Evolutionary conservation across 64 coral and sea anemone species (phyloP).

Genomic region (Stichodactyla mertensii): DNA sequence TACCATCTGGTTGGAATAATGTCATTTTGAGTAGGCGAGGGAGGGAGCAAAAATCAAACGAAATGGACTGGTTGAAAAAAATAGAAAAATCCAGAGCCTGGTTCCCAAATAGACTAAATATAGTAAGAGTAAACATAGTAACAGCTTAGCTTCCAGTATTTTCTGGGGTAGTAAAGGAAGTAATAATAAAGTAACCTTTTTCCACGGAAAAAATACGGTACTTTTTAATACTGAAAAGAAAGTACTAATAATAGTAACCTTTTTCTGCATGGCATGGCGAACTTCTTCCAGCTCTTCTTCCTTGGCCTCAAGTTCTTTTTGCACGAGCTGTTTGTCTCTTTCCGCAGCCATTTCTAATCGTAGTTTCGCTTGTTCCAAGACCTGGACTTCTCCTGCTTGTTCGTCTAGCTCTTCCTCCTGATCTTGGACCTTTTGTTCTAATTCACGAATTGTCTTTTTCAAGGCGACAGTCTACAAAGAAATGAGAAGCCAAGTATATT

Average conservation of each 20-base stretch:
- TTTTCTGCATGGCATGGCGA: conserved; percentile 67
- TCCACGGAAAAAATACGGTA: not conserved
- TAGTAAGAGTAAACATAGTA: no score
- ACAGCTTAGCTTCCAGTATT: no score
- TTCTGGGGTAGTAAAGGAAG: no score
- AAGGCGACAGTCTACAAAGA: conserved; percentile 51
- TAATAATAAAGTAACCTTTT: no score
- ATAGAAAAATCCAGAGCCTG: no score
- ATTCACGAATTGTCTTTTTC: conserved; percentile 65
- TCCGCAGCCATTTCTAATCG: conserved; percentile 89
- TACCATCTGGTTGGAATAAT: not conserved
- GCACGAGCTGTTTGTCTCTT: conserved; percentile 63
- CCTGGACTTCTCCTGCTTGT: conserved; percentile 89
- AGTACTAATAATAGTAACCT: conserved; percentile 21
- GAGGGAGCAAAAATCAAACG: no score
- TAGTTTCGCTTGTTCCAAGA: conserved; percentile 90
- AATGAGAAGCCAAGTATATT: not conserved
- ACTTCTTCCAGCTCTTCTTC: conserved; percentile 91
- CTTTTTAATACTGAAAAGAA: not conserved
- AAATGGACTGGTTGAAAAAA: no score
- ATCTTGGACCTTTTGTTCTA: conserved; percentile 84
- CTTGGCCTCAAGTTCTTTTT: conserved; percentile 79
- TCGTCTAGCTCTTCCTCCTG: conserved; percentile 97
- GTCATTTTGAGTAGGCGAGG: no score
- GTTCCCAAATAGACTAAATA: no score